Base-by-base conservation (phyloP, 2,888 invertebrate genomes). In the Ennomos fuscantarius region DNA sequence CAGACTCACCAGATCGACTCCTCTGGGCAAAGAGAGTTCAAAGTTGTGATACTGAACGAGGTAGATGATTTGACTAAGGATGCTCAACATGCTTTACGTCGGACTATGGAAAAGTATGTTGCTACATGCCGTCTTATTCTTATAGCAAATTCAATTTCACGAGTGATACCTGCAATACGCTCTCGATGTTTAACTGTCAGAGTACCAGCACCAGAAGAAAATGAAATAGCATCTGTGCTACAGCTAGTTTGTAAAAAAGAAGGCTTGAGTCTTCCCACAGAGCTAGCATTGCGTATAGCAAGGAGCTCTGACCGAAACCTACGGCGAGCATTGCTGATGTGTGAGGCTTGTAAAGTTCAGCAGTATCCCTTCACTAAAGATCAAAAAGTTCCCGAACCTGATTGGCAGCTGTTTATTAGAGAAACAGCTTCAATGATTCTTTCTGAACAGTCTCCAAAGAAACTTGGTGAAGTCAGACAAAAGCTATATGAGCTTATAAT, bases 31-130 rank as follows among this genome's bases (percentile, higher is more conserved):
- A 94, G 96, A 68, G 97, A 98, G 63, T 99, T 99, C 79, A 99
- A 99, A 94, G 99, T 99, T 40, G 96, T 99, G 11, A 94, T 99
- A 9, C 86, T 99, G 56, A 97, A 97, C 52, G 99, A 99, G 84
- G 99, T 98, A 0, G 99, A 99, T 81, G 95, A 96, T 62, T 92
- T 99, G 39, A 97, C 98, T 0, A 98, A 97, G 85, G 99, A 99
- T 90, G 99, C 99, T 0, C 99, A 99, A 81, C 99, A 99, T 86
- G 99, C 99, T 0, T 90, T 99, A 47, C 95, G 99, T 69, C 94
- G 99, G 43, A 99, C 99, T 0, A 99, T 99, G 99, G 99, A 99
- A 86, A 99, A 99, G 82, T 99, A 99, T 86, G 96, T 98, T 54
- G 93, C 96, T 11, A 98, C 98, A 1, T 99, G 99, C 82, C 95